Evolutionary conservation across 2,113 vertebrate genomes (phyloP).

Genomic region (Tonatia bakeri): DNA sequence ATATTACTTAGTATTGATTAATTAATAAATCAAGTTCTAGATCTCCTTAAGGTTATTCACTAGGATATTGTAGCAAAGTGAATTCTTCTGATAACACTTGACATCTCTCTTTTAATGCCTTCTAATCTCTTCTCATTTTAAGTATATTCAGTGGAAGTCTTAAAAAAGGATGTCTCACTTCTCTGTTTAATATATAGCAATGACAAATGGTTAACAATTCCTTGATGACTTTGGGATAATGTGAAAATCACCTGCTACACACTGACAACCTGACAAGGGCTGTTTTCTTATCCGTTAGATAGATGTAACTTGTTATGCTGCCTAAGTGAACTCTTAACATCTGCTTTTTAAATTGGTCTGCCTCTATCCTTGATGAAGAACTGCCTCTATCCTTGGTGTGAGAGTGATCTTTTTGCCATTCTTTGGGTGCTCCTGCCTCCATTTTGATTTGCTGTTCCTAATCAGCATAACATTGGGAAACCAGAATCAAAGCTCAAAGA

Average conservation of each 20-base stretch:
- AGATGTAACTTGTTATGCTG: background rate
- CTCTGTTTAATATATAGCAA: background rate
- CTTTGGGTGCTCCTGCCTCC: background rate
- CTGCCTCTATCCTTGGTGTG: background rate
- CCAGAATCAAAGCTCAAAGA: background rate
- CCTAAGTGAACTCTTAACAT: constrained; percentile 16
- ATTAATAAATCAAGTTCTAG: background rate
- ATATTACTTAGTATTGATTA: background rate
- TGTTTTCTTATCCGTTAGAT: background rate
- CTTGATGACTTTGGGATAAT: background rate
- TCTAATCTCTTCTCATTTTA: background rate
- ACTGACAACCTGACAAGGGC: background rate
- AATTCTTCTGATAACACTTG: background rate
- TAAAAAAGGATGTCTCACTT: background rate
- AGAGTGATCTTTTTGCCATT: background rate
- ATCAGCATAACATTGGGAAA: background rate
- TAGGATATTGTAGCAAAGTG: background rate
- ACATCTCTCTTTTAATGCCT: background rate
- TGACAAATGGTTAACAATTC: background rate
- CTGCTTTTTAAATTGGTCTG: background rate
- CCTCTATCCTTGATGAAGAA: background rate
- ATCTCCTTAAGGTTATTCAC: background rate
- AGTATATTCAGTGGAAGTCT: background rate
- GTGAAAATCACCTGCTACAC: background rate
- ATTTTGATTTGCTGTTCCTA: background rate